phyloP scores from a whole-genome alignment of 2,888 invertebrate genomes.

The Notodonta dromedarius region DNA sequence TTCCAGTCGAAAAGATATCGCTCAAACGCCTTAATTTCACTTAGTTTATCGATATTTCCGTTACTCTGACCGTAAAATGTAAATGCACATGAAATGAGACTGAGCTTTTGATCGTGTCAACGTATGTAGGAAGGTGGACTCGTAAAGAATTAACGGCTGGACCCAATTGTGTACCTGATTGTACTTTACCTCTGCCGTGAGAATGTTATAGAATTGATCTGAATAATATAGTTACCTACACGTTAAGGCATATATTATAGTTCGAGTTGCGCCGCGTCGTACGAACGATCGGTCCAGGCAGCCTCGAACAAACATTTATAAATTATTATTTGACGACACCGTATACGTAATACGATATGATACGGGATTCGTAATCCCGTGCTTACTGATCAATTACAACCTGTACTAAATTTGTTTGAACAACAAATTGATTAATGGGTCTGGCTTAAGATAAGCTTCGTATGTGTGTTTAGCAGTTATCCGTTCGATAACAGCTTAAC shows the following conservation, averaged over 20 bases:
- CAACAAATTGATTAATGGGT: conserved; percentile 45
- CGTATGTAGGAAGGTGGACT: conserved; percentile 29
- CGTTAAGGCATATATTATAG: not conserved
- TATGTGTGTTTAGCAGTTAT: conserved; percentile 33
- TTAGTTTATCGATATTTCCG: not conserved
- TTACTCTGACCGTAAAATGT: conserved; percentile 14
- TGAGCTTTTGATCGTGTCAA: conserved; percentile 39
- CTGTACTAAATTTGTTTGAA: conserved; percentile 39
- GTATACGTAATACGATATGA: conserved; percentile 7
- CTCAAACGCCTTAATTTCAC: conserved; percentile 12
- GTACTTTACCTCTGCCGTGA: conserved; percentile 15
- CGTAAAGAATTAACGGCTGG: conserved; percentile 18
- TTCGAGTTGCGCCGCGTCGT: not conserved
- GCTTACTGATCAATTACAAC: conserved; percentile 30
- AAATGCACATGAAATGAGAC: conserved; percentile 34
- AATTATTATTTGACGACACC: not conserved
- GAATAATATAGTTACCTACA: not conserved
- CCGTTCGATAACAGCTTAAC: conserved; percentile 27
- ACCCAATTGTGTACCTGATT: conserved; percentile 20
- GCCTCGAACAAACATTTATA: not conserved
- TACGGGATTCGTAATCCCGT: conserved; percentile 14
- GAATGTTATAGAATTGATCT: not conserved
- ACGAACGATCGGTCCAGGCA: not conserved
- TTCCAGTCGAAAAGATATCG: conserved; percentile 13
- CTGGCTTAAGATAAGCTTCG: conserved; percentile 39